phyloP scores from a whole-genome alignment of 2,888 invertebrate species.

The Amphiduros pacificus region DNA sequence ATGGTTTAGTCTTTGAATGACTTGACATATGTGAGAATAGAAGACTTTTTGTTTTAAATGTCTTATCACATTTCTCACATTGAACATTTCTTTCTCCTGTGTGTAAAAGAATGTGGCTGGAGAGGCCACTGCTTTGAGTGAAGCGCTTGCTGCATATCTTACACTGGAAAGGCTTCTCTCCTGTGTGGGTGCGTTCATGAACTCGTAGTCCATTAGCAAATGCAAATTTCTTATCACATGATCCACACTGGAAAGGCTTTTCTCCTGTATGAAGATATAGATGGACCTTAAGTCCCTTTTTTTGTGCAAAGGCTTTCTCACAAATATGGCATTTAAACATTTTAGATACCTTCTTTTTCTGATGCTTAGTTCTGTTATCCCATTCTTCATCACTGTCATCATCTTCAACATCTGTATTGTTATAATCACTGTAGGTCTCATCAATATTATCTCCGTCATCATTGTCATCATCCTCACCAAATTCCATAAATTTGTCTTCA shows the following conservation, averaged over 20 bases:
- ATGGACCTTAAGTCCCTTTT: neutral
- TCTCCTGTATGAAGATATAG: neutral
- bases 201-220: neutral
- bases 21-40: neutral
- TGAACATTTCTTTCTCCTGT: neutral
- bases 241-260: neutral
- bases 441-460: too few species aligned
- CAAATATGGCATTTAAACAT: neutral
- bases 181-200: neutral
- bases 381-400: too few species aligned
- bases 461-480: too few species aligned
- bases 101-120: neutral
- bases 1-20: neutral
- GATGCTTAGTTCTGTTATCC: too few species aligned
- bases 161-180: neutral
- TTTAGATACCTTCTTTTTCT: too few species aligned
- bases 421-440: too few species aligned
- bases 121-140: neutral
- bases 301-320: neutral
- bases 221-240: neutral
- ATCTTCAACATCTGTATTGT: too few species aligned
- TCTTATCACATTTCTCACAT: constrained; percentile 20
- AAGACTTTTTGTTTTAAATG: neutral
- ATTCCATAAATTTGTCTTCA: too few species aligned
- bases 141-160: neutral